Percentiles rank a stretch among this genome's conserved stretches.
Conservation (phyloP, 2,797 vertebrate species). For the Lagorchestes hirsutus region DNA sequence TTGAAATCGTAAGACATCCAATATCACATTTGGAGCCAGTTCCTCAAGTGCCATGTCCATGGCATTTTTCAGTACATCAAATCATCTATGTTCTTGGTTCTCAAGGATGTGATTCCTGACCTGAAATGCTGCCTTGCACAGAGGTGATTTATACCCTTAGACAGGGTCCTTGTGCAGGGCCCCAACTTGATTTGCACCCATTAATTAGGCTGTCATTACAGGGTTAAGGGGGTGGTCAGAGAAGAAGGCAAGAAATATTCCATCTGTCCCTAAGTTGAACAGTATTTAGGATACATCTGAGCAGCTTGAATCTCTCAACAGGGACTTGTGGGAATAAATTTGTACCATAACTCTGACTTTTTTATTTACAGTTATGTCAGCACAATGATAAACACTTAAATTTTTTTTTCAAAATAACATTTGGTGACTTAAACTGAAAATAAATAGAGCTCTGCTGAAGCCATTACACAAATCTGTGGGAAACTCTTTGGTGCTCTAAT, state of each 20-base stretch:
- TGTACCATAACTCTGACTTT: background rate
- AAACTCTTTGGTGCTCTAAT: constrained; percentile 68
- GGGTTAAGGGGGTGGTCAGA: constrained; percentile 23
- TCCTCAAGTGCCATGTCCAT: background rate
- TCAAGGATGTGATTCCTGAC: constrained; percentile 52
- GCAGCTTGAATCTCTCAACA: constrained; percentile 11
- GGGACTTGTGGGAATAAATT: constrained; percentile 17
- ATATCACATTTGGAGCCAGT: background rate
- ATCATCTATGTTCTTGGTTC: constrained; percentile 46
- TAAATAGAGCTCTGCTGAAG: constrained; percentile 68
- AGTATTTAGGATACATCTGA: background rate
- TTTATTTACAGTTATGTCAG: constrained; percentile 27
- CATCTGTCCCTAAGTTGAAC: constrained; percentile 15
- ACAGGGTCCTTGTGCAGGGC: constrained; percentile 35
- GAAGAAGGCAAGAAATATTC: constrained; percentile 31
- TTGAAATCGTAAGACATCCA: background rate
- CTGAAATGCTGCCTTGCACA: constrained; percentile 55
- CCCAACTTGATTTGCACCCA: constrained; percentile 16
- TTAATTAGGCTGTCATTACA: constrained; percentile 46
- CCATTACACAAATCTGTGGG: constrained; percentile 70
- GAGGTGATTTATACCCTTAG: constrained; percentile 38
- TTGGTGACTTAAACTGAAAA: constrained; percentile 60
- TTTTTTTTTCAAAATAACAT: constrained; percentile 58
- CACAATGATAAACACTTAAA: constrained; percentile 61
- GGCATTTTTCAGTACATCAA: background rate